Evolutionary conservation across 2,888 invertebrate species (phyloP).

Genomic region (Drosophila rubida): DNA sequence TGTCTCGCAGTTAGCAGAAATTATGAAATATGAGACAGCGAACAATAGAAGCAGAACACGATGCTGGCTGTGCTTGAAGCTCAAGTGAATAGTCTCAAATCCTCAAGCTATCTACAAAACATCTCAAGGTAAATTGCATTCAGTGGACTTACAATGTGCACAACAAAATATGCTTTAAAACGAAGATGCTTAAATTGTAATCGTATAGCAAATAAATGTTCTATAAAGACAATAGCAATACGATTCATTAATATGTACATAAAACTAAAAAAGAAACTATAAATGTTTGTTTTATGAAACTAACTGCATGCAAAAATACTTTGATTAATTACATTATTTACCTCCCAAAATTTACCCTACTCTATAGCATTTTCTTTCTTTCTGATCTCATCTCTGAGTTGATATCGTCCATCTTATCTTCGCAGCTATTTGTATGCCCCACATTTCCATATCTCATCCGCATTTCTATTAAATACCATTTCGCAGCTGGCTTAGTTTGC

Average conservation of each 20-base stretch:
- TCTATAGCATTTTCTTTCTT: background rate
- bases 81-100: background rate
- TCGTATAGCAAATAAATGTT: too few species aligned
- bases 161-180: background rate
- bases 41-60: background rate
- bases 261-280: too few species aligned
- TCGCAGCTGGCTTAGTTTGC: conserved; percentile 11
- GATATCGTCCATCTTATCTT: background rate
- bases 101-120: background rate
- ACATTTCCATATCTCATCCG: background rate
- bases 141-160: background rate
- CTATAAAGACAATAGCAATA: too few species aligned
- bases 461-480: conserved; percentile 36
- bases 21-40: conserved; percentile 14
- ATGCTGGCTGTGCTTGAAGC: conserved; percentile 1
- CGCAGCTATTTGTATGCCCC: background rate
- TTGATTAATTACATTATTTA: too few species aligned
- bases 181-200: background rate
- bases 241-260: too few species aligned
- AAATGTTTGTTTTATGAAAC: too few species aligned
- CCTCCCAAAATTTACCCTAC: too few species aligned
- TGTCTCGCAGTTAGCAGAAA: conserved; percentile 29
- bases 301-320: too few species aligned
- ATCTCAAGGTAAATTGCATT: background rate
- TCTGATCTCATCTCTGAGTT: background rate